Conservation (phyloP, 2,888 invertebrate species). For the Orthonychiurus folsomi region DNA sequence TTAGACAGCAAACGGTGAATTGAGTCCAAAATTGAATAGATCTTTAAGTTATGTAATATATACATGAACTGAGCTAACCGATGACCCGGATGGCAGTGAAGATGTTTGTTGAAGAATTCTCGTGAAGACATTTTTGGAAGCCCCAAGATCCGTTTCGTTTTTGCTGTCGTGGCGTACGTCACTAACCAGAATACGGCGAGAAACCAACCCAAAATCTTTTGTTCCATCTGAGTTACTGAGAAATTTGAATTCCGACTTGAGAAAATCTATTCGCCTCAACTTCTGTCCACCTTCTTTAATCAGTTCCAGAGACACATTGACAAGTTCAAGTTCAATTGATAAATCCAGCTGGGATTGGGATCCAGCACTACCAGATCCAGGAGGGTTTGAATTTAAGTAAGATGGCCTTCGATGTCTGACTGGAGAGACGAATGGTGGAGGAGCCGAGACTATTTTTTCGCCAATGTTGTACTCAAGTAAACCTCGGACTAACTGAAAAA, state of each 20-base stretch:
- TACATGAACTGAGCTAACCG: too few relatives aligned
- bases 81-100: too few relatives aligned
- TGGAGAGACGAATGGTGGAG: constrained; percentile 7
- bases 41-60: too few relatives aligned
- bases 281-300: constrained; percentile 46
- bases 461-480: constrained; percentile 82
- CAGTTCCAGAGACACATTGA: constrained; percentile 72
- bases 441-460: constrained; percentile 62
- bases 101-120: constrained; percentile 74
- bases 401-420: constrained; percentile 4
- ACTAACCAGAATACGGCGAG: constrained; percentile 73
- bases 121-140: constrained; percentile 67
- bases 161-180: constrained; percentile 54
- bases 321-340: constrained; percentile 66
- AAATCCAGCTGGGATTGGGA: constrained; percentile 19
- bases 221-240: constrained; percentile 80
- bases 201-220: constrained; percentile 85
- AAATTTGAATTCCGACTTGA: constrained; percentile 74
- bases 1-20: too few relatives aligned
- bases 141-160: not conserved
- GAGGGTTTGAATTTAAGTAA: not conserved
- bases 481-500: constrained; percentile 59
- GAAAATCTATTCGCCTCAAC: constrained; percentile 81
- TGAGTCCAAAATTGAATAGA: too few relatives aligned
- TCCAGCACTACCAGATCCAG: not conserved